Conservation (phyloP, 2,113 vertebrate genomes). For the Pristiophorus japonicus region DNA sequence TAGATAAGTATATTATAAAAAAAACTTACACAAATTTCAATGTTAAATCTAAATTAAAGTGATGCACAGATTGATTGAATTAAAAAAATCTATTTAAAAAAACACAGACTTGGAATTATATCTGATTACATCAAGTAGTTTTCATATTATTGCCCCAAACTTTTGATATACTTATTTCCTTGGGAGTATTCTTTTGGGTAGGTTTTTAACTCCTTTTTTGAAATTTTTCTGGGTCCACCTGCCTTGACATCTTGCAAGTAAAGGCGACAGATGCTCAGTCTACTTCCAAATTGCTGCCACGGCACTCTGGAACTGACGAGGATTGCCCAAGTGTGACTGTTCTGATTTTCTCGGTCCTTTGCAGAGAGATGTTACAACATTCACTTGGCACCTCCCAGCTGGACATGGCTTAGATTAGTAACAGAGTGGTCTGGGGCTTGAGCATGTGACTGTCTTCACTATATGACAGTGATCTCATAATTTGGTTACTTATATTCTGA, state of each 20-base stretch:
- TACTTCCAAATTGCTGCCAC: neutral
- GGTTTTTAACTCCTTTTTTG: neutral
- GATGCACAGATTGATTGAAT: neutral
- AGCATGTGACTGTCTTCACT: neutral
- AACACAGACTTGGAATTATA: neutral
- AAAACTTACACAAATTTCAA: neutral
- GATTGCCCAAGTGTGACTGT: neutral
- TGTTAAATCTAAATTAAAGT: neutral
- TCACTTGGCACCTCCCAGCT: neutral
- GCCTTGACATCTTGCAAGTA: neutral
- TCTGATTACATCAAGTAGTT: neutral
- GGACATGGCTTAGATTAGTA: neutral
- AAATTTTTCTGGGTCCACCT: neutral
- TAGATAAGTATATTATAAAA: too few species aligned
- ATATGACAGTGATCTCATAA: neutral
- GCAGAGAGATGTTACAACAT: neutral
- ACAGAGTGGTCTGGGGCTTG: neutral
- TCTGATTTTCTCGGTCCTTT: neutral
- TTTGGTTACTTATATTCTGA: neutral
- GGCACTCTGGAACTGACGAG: neutral
- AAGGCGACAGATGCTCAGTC: neutral
- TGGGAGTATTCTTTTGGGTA: neutral
- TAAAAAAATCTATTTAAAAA: neutral
- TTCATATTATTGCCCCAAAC: neutral
- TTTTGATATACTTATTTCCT: neutral